phyloP scores from a whole-genome alignment of 2,797 vertebrate species.

The Eutrigla gurnardus region DNA sequence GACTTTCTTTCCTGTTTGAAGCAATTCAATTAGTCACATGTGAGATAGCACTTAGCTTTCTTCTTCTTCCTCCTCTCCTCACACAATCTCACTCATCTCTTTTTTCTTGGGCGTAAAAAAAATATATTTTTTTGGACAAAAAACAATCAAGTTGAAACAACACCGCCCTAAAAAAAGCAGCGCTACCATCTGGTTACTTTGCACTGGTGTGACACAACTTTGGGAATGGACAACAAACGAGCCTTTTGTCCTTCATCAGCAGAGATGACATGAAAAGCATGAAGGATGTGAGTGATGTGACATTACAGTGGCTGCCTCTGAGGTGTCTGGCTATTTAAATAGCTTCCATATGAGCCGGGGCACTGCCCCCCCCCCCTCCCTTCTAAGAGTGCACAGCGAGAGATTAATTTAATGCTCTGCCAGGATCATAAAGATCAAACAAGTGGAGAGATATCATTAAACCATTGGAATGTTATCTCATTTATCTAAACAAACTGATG shows the following conservation, averaged over 20 bases:
- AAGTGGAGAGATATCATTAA: slow-evolving; percentile 97
- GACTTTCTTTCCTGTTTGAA: slow-evolving; percentile 83
- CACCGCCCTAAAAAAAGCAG: slow-evolving; percentile 27
- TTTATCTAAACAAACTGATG: slow-evolving; percentile 99
- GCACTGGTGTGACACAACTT: slow-evolving; percentile 73
- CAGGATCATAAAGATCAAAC: slow-evolving; percentile 97
- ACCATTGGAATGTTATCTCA: slow-evolving; percentile 92
- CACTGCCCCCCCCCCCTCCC: slow-evolving; percentile 62
- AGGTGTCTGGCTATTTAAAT: slow-evolving; percentile 73
- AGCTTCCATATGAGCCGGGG: slow-evolving; percentile 69
- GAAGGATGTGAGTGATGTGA: slow-evolving; percentile 73
- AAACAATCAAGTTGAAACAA: slow-evolving; percentile 70
- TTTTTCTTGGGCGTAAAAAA: slow-evolving; percentile 51
- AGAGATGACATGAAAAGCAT: slow-evolving; percentile 75
- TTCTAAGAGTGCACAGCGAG: slow-evolving; percentile 84
- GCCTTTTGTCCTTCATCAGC: slow-evolving; percentile 80
- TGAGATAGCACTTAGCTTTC: slow-evolving; percentile 79
- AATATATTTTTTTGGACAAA: slow-evolving; percentile 59
- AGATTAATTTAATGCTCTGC: slow-evolving; percentile 96
- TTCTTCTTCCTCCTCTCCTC: slow-evolving; percentile 44
- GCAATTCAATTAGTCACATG: slow-evolving; percentile 84
- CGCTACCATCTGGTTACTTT: slow-evolving; percentile 75
- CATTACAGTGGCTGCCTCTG: slow-evolving; percentile 70
- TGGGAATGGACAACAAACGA: slow-evolving; percentile 76
- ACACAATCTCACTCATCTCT: slow-evolving; percentile 57